Evolutionary conservation across 1,140 invertebrate species (phyloP).

Genomic region (Sarcophaga peregrina): DNA sequence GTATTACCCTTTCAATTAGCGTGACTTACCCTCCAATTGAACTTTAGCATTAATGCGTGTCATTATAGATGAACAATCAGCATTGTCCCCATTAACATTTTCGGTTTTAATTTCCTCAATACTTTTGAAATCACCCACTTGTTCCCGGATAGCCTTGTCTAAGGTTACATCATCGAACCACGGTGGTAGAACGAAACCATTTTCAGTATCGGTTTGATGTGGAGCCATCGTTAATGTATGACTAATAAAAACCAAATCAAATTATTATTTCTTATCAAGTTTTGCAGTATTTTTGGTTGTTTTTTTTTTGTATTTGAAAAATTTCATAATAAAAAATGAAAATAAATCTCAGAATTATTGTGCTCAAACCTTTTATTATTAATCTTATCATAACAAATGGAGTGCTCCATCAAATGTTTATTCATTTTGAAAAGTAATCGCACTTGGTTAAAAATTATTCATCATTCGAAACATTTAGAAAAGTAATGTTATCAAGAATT

Average conservation of each 20-base stretch:
- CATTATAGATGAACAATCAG: slow-evolving; percentile 56
- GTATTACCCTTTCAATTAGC: background rate
- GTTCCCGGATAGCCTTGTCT: slow-evolving; percentile 52
- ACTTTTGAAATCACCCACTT: slow-evolving; percentile 52
- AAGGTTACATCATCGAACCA: slow-evolving; percentile 57
- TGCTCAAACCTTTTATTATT: background rate
- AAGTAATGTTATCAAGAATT: too few relatives aligned
- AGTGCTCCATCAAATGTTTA: slow-evolving; percentile 5
- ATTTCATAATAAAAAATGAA: too few relatives aligned
- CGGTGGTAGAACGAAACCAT: slow-evolving; percentile 37
- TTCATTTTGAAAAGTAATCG: background rate
- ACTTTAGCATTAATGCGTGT: slow-evolving; percentile 55
- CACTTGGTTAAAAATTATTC: too few relatives aligned
- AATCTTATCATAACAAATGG: background rate
- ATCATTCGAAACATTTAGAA: too few relatives aligned
- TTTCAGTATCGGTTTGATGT: background rate
- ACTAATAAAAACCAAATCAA: background rate
- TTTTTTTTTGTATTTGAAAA: background rate
- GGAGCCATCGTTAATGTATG: background rate
- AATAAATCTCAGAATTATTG: background rate
- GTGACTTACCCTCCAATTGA: slow-evolving; percentile 51
- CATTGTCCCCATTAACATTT: slow-evolving; percentile 47
- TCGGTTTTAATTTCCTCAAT: slow-evolving; percentile 48
- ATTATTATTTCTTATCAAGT: background rate
- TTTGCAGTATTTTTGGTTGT: too few relatives aligned